These are phyloP conservation scores for Amphiprion clarkii DNA, from an alignment of 2,797 vertebrate genomes.

Conservation along the genomic window DNA sequence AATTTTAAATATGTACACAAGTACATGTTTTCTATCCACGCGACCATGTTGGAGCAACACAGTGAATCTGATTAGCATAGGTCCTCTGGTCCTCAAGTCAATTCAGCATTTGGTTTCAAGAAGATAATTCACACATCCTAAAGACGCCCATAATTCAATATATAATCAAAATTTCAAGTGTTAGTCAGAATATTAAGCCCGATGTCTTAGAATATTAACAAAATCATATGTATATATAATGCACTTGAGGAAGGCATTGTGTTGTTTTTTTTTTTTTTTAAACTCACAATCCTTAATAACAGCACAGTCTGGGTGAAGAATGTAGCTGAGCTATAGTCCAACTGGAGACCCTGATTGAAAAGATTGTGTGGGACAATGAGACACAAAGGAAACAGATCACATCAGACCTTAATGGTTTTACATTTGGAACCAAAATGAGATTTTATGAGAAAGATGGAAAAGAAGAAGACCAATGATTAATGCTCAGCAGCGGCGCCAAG, in stretches of 20 bases:
- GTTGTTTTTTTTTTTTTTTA: conserved; percentile 34
- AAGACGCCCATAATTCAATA: conserved; percentile 66
- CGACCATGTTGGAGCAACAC: conserved; percentile 69
- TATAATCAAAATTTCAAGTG: conserved; percentile 80
- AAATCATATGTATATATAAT: conserved; percentile 79
- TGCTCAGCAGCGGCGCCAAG: conserved; percentile 28
- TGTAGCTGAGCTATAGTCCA: conserved; percentile 60
- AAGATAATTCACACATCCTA: conserved; percentile 73
- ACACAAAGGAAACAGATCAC: conserved; percentile 53
- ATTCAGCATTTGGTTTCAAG: conserved; percentile 81
- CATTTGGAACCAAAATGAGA: conserved; percentile 37
- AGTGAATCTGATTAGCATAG: conserved; percentile 79
- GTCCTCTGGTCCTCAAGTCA: conserved; percentile 68
- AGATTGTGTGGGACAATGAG: conserved; percentile 52
- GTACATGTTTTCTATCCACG: conserved; percentile 68
- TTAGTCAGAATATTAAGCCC: conserved; percentile 78
- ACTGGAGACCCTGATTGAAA: conserved; percentile 75
- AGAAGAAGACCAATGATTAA: conserved; percentile 28
- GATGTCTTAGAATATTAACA: conserved; percentile 73
- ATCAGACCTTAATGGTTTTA: conserved; percentile 34
- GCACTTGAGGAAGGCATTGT: conserved; percentile 84
- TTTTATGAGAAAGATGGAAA: conserved; percentile 47
- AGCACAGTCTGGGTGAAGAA: conserved; percentile 74
- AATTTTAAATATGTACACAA: conserved; percentile 74
- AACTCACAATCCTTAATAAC: conserved; percentile 74